Base-by-base conservation (phyloP, 2,113 vertebrate genomes). In the Phrynosoma blainvillii region DNA sequence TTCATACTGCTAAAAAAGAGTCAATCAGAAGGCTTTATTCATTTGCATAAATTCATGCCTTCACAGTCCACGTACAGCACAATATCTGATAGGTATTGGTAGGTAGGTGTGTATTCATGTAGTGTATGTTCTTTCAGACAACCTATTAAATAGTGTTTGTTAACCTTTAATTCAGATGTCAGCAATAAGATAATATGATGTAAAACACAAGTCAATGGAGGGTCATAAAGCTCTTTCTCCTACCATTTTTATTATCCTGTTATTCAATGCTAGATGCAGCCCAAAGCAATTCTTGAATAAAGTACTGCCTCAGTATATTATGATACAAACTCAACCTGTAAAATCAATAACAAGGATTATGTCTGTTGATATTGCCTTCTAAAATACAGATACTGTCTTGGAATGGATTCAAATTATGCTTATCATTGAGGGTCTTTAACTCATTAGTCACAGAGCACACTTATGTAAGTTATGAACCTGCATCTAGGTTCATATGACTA, bases 81-180 rank as follows among this genome's bases (percentile, higher is more conserved):
- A 91, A 92, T 90, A 94, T 94, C 89, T 87, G 91, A 92, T 92
- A 92, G 93, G 93, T 88, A 84, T 90, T 92, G 79, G 89, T 93
- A 95, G 89, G 89, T 92, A 94, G 88, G 88, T 91, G 83, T 94
- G 93, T 96, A 94, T 96, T 95, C 94, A 95, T 89, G 93, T 82
- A 88, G 92, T 94, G 94, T 95, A 94, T 93, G 91, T 94, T 96
- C 92, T 93, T 95, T 91, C 91, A 95, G 92, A 96, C 93, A 96
- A 95, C 90, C 92, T 92, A 95, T 96, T 96, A 96, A 96, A 94
- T 91, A 94, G 93, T 96, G 94, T 96, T 97, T 96, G 95, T 97
- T 97, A 96, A 97, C 96, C 95, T 96, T 97, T 97, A 97, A 96
- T 97, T 97, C 96, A 95, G 92, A 95, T 93, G 96, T 96, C 96